Conservation (phyloP, 2,113 vertebrate genomes). For the Cyanistes caeruleus region DNA sequence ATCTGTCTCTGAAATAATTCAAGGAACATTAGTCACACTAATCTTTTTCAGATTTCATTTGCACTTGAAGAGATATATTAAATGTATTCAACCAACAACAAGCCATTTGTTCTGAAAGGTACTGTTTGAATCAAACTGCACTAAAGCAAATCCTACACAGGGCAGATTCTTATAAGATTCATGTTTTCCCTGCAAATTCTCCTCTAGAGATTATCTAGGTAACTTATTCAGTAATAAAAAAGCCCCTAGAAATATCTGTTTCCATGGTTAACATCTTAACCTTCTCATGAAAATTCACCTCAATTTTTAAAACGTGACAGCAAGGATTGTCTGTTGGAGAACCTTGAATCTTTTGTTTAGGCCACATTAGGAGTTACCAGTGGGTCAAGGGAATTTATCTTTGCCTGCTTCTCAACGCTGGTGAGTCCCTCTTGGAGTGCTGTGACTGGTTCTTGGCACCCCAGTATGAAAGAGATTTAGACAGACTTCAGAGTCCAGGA, state of each 20-base stretch:
- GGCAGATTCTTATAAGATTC: not conserved
- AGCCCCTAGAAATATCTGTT: not conserved
- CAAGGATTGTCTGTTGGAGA: not conserved
- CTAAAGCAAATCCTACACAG: not conserved
- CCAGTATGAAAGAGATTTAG: not conserved
- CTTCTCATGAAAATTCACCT: not conserved
- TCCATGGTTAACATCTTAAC: not conserved
- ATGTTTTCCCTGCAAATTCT: not conserved
- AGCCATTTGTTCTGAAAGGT: not conserved
- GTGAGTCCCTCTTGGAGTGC: not conserved
- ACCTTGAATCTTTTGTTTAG: not conserved
- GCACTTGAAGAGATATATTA: slow-evolving; percentile 8
- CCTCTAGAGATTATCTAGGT: not conserved
- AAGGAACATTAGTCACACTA: slow-evolving; percentile 24
- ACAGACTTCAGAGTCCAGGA: not conserved
- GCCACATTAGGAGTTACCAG: not conserved
- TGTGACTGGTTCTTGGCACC: not conserved
- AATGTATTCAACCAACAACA: not conserved
- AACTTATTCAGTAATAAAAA: not conserved
- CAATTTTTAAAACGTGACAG: not conserved
- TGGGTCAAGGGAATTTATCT: not conserved
- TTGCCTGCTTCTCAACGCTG: not conserved
- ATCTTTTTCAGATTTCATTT: slow-evolving; percentile 37
- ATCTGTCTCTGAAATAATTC: slow-evolving; percentile 1
- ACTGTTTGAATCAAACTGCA: not conserved